Conservation (phyloP, 2,888 invertebrate genomes). For the Amiota minor region DNA sequence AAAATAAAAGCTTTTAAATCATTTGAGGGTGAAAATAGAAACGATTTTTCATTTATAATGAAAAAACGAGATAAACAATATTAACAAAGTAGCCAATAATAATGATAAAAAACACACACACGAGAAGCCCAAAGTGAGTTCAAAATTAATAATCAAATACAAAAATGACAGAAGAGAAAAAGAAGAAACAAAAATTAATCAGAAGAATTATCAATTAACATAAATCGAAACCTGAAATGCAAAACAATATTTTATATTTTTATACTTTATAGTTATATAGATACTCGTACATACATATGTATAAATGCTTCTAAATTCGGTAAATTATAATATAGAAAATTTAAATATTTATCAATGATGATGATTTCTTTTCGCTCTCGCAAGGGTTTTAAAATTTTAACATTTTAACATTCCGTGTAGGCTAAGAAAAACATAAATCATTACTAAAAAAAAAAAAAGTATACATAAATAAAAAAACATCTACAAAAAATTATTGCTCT, state of each 20-base stretch:
- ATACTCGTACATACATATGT: background rate
- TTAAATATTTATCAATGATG: constrained; percentile 18
- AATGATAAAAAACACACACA: constrained; percentile 25
- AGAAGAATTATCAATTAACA: constrained; percentile 19
- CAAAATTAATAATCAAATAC: constrained; percentile 21
- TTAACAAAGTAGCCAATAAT: constrained; percentile 34
- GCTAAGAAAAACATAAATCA: too few relatives aligned
- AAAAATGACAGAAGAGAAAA: constrained; percentile 45
- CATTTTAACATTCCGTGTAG: too few relatives aligned
- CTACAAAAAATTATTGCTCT: too few relatives aligned
- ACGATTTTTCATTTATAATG: constrained; percentile 60
- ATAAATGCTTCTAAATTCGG: constrained; percentile 6
- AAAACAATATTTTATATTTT: constrained; percentile 39
- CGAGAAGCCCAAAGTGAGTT: constrained; percentile 9
- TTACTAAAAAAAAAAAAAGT: too few relatives aligned
- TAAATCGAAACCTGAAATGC: constrained; percentile 38
- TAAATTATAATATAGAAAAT: background rate
- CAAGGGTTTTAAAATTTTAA: background rate
- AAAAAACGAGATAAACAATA: constrained; percentile 41
- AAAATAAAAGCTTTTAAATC: constrained; percentile 53
- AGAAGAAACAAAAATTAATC: constrained; percentile 27
- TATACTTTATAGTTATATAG: constrained; percentile 14
- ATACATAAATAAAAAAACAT: too few relatives aligned
- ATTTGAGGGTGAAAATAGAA: constrained; percentile 44
- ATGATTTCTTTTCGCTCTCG: background rate